Conservation (phyloP, 2,113 vertebrate species). For the Calonectris borealis region DNA sequence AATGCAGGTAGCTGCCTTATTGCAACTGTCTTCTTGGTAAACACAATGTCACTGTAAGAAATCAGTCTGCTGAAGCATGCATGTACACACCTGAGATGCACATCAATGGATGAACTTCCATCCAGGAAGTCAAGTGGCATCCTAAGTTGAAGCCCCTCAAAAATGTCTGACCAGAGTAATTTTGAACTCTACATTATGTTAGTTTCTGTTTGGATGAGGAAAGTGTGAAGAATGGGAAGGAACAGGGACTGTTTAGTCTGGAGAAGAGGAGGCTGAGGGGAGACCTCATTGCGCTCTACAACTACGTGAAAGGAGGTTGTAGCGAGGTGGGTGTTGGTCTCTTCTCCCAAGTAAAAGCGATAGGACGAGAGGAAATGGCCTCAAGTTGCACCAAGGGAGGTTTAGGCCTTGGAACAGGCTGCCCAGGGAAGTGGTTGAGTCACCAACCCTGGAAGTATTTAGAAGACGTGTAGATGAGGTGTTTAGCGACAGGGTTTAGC, state of each 20-base stretch:
- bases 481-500: too few species aligned
- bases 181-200: background rate
- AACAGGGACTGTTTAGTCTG: background rate
- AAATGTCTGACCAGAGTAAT: background rate
- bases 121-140: background rate
- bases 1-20: background rate
- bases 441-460: too few species aligned
- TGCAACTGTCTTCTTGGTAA: background rate
- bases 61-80: background rate
- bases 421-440: too few species aligned
- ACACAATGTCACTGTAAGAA: background rate
- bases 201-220: background rate
- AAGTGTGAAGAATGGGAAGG: background rate
- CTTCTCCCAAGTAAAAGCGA: too few species aligned
- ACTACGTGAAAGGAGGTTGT: too few species aligned
- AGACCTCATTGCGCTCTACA: too few species aligned
- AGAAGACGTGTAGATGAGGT: too few species aligned
- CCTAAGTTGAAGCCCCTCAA: background rate
- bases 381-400: too few species aligned
- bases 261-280: too few species aligned
- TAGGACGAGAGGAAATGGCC: too few species aligned
- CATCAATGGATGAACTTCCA: background rate
- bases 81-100: rapidly evolving
- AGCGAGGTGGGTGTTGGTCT: too few species aligned
- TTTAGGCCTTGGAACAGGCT: too few species aligned